Percentiles rank a stretch among this genome's conserved stretches.
Evolutionary conservation across 2,113 vertebrate genomes (phyloP).

Genomic region (Syrmaticus mikado): DNA sequence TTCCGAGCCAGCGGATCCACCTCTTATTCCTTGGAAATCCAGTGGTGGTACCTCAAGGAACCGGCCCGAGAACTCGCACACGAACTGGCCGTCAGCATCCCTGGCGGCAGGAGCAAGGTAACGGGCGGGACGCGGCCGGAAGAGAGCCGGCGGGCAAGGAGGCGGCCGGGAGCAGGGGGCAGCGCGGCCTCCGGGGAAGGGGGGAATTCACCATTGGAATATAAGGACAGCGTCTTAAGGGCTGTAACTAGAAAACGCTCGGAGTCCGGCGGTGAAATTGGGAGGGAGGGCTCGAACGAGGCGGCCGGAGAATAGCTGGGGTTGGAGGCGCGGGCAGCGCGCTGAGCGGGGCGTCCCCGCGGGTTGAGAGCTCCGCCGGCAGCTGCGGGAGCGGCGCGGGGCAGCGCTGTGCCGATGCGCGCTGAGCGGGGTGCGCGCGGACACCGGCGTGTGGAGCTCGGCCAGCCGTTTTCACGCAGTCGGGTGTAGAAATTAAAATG

Average conservation of each 20-base stretch:
- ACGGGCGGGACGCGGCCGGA: neutral
- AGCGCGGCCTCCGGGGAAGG: neutral
- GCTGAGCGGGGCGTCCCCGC: neutral
- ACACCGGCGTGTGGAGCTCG: neutral
- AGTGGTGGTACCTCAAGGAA: slow-evolving; percentile 96
- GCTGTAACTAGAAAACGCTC: neutral
- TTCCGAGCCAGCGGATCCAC: slow-evolving; percentile 89
- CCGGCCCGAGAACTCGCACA: slow-evolving; percentile 84
- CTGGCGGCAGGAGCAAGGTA: slow-evolving; percentile 89
- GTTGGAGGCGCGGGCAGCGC: neutral
- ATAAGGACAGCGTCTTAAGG: neutral
- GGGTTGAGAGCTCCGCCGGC: neutral
- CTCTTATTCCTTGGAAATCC: slow-evolving; percentile 94
- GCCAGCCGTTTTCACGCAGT: neutral
- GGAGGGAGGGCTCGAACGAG: neutral
- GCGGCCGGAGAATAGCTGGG: neutral
- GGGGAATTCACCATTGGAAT: neutral
- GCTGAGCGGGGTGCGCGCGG: too few species aligned
- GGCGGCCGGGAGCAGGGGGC: neutral
- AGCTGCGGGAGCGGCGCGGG: neutral
- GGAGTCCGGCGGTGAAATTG: neutral
- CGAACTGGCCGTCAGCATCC: slow-evolving; percentile 87
- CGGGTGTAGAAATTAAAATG: slow-evolving; percentile 33
- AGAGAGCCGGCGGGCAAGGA: too few species aligned
- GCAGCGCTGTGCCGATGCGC: neutral